phyloP scores from a whole-genome alignment of 2,888 invertebrate species.

The Selenia dentaria region DNA sequence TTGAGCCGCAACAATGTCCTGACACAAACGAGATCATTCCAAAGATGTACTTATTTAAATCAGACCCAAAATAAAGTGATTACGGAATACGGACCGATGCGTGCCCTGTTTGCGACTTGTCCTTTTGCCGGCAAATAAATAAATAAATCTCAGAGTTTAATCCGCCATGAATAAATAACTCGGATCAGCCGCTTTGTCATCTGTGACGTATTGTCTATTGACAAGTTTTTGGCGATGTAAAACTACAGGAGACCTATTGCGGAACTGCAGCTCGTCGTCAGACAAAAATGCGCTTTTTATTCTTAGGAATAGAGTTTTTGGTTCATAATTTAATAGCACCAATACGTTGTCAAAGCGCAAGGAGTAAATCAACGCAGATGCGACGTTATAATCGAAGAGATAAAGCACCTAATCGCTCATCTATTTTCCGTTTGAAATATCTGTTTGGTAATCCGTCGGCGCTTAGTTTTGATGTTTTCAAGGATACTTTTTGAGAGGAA shows the following conservation, averaged over 20 bases:
- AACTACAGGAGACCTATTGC: slow-evolving; percentile 12
- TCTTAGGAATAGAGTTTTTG: background rate
- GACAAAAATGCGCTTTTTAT: slow-evolving; percentile 11
- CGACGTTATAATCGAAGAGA: slow-evolving; percentile 13
- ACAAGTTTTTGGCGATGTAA: slow-evolving; percentile 57
- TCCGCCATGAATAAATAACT: slow-evolving; percentile 81
- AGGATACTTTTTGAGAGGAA: slow-evolving; percentile 64
- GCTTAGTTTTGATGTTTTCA: slow-evolving; percentile 76
- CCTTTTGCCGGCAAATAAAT: slow-evolving; percentile 66
- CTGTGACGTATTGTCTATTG: slow-evolving; percentile 74
- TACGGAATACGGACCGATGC: slow-evolving; percentile 44
- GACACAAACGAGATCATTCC: slow-evolving; percentile 70
- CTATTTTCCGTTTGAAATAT: slow-evolving; percentile 21
- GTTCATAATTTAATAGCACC: background rate
- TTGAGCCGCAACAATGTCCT: slow-evolving; percentile 59
- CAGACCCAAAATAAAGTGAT: slow-evolving; percentile 66
- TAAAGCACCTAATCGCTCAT: slow-evolving; percentile 21
- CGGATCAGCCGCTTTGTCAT: slow-evolving; percentile 71
- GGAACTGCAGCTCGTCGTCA: background rate
- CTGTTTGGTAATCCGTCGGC: slow-evolving; percentile 73
- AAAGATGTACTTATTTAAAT: slow-evolving; percentile 40
- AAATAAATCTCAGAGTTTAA: slow-evolving; percentile 61
- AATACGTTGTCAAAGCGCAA: slow-evolving; percentile 14
- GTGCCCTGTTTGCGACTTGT: slow-evolving; percentile 60
- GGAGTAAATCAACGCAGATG: slow-evolving; percentile 25